These are phyloP conservation scores for Tauraco erythrolophus DNA, from an alignment of 2,113 vertebrate genomes.

Conservation along the genomic window DNA sequence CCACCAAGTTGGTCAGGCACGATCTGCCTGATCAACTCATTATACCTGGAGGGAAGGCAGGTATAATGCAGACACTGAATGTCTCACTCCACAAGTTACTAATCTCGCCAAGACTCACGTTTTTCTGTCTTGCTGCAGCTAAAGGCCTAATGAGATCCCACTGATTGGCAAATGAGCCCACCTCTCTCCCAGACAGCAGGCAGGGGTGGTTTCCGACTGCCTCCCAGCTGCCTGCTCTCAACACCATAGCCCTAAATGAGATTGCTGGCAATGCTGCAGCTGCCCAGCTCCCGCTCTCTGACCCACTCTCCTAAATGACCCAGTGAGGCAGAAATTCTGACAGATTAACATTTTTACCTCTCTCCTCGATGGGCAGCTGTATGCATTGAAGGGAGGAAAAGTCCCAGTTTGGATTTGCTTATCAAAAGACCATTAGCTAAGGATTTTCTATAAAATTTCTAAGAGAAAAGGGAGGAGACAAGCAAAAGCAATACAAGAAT, in stretches of 20 bases:
- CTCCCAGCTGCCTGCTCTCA: neutral
- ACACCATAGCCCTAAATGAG: neutral
- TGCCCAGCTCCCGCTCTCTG: rapidly evolving
- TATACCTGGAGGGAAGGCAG: neutral
- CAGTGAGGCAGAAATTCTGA: conserved; percentile 7
- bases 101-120: neutral
- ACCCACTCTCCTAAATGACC: neutral
- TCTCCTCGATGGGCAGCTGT: neutral
- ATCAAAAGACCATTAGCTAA: neutral
- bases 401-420: neutral
- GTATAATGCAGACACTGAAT: neutral
- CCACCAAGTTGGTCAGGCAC: too few relatives aligned
- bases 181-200: neutral
- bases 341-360: neutral
- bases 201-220: neutral
- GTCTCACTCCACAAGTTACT: neutral
- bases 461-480: neutral
- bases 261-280: neutral
- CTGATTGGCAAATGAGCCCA: rapidly evolving
- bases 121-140: neutral
- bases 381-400: neutral
- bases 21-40: too few relatives aligned
- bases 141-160: neutral
- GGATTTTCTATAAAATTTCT: neutral
- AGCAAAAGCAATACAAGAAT: neutral